Evolutionary conservation across 37 sponge, comb jelly and placozoan species (phyloP).

Genomic region (Eunapius fragilis): DNA sequence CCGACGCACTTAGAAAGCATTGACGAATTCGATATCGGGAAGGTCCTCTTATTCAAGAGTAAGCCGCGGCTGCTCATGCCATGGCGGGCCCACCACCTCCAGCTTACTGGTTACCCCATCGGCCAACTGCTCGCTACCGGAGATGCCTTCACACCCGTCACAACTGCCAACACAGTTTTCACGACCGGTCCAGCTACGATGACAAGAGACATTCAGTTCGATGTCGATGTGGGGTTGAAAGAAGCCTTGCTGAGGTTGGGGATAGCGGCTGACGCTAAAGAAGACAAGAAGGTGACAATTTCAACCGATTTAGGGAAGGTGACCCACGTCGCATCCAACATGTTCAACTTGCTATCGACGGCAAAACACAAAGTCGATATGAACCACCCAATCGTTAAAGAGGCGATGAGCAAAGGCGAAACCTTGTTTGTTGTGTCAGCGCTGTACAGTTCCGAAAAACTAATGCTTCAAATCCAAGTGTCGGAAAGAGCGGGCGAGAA

Average conservation of each 20-base stretch:
- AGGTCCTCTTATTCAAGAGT: constrained; percentile 52
- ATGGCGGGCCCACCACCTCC: constrained; percentile 57
- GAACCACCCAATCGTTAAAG: constrained; percentile 54
- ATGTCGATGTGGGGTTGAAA: constrained; percentile 48
- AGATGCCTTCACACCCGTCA: neutral
- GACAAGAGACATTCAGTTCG: constrained; percentile 18
- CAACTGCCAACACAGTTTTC: neutral
- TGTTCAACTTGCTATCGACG: constrained; percentile 15
- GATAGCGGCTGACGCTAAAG: constrained; percentile 22
- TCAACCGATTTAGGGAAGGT: constrained; percentile 56
- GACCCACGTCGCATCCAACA: constrained; percentile 25
- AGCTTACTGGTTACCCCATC: constrained; percentile 54
- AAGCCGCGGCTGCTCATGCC: constrained; percentile 56
- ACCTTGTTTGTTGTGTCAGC: constrained; percentile 56
- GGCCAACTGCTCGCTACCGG: constrained; percentile 39
- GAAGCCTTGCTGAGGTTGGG: constrained; percentile 15
- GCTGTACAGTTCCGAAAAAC: constrained; percentile 45
- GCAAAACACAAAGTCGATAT: constrained; percentile 17
- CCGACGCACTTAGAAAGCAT: constrained; percentile 50
- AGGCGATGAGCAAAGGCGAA: constrained; percentile 45
- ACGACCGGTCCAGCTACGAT: neutral
- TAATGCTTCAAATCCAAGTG: constrained; percentile 4
- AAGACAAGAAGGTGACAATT: constrained; percentile 27
- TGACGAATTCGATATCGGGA: constrained; percentile 60
- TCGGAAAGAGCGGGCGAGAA: neutral